Base-by-base conservation (phyloP, 2,113 vertebrate genomes). In the Perca fluviatilis region DNA sequence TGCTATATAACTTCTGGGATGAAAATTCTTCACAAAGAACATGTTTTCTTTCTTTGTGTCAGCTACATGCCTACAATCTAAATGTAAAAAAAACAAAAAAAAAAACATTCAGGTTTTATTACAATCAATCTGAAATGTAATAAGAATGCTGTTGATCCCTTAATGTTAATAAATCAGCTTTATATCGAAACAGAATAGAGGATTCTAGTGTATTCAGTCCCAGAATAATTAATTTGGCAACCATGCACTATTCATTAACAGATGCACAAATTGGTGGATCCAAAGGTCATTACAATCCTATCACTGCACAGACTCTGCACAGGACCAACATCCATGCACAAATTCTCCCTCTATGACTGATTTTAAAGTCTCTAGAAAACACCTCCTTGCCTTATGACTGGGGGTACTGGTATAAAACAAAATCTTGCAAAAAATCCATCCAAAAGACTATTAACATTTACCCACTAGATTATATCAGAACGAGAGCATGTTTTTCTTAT, bases 1-100 rank as follows among this genome's bases (percentile, higher is more conserved):
- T 78, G 65, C 50, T 82, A 57, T 71, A 71, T 85, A 87, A 87
- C 87, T 84, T 87, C 49, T 47, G 63, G 68, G 71, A 80, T 75
- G 62, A 72, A 91, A 77, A 88, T 57, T 77, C 62, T 78, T 74
- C 19, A 76, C 66, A 82, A 60, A 76, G 61, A 72, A 69, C 36
- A 61, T 5, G 16, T 36, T 5, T 4, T 43, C 63, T 67, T 58
- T 71, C 8, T 27, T 18, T 10, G n/a, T 74, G 58, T 74, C 69
- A 57, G 69, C 69, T 56, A 57, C 25, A 83, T 60, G 33, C 18
- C 40, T 51, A 15, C 53, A 80, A 85, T 72, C 43, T 66, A 61
- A 62, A 74, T 66, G 49, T 66, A 61, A 62, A 33, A 33, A 33
- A 56, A 23, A 57, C 19, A 40, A 21, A 25, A 5, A 19, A 33